Conservation (phyloP, 2,888 invertebrate species). For the Trichopoda pennipes region DNA sequence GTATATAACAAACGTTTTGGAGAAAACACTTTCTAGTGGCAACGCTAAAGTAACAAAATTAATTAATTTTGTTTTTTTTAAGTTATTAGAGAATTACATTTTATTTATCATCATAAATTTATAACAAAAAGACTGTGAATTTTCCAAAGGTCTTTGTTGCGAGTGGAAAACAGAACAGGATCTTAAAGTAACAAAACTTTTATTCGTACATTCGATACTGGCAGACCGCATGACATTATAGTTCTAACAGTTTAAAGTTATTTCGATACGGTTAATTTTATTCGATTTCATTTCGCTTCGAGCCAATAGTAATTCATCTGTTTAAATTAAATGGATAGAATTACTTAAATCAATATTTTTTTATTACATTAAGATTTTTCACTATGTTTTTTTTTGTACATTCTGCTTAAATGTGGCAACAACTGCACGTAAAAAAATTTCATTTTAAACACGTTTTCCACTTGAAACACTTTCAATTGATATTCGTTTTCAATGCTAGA, state of each 20-base stretch:
- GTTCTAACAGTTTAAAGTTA: background rate
- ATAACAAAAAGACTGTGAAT: no score
- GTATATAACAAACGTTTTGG: no score
- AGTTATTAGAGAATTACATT: no score
- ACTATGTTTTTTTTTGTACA: constrained; percentile 35
- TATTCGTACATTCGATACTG: no score
- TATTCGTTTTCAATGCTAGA: constrained; percentile 47
- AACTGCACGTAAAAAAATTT: constrained; percentile 59
- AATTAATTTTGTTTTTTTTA: no score
- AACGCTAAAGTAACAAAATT: no score
- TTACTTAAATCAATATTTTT: constrained; percentile 52
- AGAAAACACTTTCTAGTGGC: no score
- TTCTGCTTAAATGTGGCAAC: constrained; percentile 38
- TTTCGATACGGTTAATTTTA: constrained; percentile 22
- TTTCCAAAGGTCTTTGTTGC: no score
- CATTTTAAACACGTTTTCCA: constrained; percentile 66
- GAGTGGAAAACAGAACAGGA: no score
- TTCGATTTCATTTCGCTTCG: constrained; percentile 35
- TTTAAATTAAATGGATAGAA: constrained; percentile 53
- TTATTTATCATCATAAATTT: no score
- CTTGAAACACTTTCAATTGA: constrained; percentile 64
- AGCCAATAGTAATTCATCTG: constrained; percentile 44
- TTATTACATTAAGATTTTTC: constrained; percentile 40
- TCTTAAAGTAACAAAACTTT: no score
- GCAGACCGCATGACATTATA: background rate